phyloP scores from a whole-genome alignment of 2,113 vertebrate species.

The Spermophilus dauricus region DNA sequence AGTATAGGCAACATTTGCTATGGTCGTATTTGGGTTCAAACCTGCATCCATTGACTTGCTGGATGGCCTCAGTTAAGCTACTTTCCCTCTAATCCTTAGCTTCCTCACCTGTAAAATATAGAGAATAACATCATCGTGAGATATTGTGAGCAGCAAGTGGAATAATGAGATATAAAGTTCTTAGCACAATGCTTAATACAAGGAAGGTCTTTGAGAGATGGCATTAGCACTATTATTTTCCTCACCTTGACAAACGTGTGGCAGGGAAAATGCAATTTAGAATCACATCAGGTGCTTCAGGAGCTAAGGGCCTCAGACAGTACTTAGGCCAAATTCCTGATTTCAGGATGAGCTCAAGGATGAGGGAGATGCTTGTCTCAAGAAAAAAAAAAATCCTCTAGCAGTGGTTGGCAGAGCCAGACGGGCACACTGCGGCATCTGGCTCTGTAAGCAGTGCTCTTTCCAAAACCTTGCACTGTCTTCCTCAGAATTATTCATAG shows the following conservation, averaged over 20 bases:
- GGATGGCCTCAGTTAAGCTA: not conserved
- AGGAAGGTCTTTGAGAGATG: not conserved
- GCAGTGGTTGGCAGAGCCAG: not conserved
- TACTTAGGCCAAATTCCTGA: not conserved
- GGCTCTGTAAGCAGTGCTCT: not conserved
- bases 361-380: not conserved
- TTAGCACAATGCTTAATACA: not conserved
- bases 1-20: not conserved
- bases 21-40: not conserved
- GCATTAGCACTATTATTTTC: not conserved
- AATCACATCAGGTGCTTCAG: not conserved
- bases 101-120: not conserved
- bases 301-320: not conserved
- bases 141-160: not conserved
- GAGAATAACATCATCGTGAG: not conserved
- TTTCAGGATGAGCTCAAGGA: not conserved
- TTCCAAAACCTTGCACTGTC: not conserved
- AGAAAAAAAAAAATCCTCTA: too few species aligned
- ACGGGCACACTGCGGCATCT: accelerated
- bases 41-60: not conserved
- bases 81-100: not conserved
- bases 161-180: not conserved
- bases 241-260: too few species aligned
- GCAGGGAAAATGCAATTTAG: not conserved
- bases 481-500: not conserved